Evolutionary conservation across 2,797 vertebrate species (phyloP), one percentile per base, ranked within the genome.

Genomic region (Danio kyathit): DNA sequence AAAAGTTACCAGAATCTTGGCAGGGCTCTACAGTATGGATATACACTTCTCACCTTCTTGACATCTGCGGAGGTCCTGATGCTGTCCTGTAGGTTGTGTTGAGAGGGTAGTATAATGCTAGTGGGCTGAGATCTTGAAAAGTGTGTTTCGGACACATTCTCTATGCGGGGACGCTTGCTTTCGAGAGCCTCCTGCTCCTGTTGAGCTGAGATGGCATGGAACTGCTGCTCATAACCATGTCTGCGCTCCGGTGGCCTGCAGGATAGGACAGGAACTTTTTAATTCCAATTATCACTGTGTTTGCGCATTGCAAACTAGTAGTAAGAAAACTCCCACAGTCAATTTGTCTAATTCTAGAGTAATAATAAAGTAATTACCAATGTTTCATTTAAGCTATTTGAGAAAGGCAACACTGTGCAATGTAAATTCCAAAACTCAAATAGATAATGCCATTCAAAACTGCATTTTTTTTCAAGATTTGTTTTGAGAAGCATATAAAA

Each of bases 211-310:
- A 96, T 84, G 44, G 95, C 91, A 88, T 96, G 96, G 88, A 96
- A 99, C 88, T 95, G 94, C 85, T 96, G 96, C 29, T 99, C 97
- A 86, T 99, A 99, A 82, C 94, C 96, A 89, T 96, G 95, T 85
- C 97, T 95, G 90, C 97, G 96, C 92, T 99, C 98, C 70, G 97
- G 96, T 88, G 98, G 97, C 93, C 98, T 99, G 87, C 41, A 66
- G 12, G 6, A 65, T 8, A 6, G 17, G 5, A 60, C 54, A 54
- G 6, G 56, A 46, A 7, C 2, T n/a, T 59, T n/a, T 3, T 1
- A 14, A 13, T 54, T 67, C 13, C 7, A 76, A 54, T 43, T 11
- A n/a, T 12, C 5, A 46, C 54, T 5, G 29, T 1, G 29, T 29
- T 29, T 3, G 29, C 3, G 3, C 29, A 29, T 29, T 29, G 29